Percentiles rank a stretch among this genome's conserved stretches.
These are phyloP conservation scores for Haemorhous mexicanus DNA, from an alignment of 2,113 vertebrate genomes.

Conservation along the genomic window DNA sequence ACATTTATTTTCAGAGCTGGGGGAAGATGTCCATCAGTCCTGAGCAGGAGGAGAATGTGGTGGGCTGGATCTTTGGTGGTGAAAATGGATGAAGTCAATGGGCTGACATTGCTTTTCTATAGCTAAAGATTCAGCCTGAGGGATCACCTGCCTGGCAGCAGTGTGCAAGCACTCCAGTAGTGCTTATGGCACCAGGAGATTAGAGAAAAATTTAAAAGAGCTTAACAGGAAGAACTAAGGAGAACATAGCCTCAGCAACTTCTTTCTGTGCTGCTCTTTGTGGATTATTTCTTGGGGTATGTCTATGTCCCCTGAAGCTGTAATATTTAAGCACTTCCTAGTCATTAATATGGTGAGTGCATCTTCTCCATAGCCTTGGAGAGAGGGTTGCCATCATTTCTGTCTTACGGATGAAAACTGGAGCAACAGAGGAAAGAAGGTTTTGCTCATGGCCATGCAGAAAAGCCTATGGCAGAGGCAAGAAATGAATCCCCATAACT, in stretches of 20 bases:
- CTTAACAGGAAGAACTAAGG: background rate
- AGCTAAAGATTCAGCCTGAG: background rate
- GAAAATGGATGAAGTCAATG: background rate
- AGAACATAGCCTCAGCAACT: background rate
- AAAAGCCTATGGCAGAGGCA: background rate
- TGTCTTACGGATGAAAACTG: background rate
- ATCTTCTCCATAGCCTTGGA: background rate
- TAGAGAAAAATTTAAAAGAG: background rate
- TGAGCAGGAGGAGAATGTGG: background rate
- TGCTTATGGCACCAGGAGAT: background rate
- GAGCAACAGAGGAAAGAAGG: background rate
- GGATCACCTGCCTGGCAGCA: background rate
- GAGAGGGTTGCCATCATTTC: background rate
- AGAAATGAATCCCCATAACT: background rate
- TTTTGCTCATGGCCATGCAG: conserved; percentile 14
- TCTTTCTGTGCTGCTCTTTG: background rate
- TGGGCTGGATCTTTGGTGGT: background rate
- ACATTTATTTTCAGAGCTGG: background rate
- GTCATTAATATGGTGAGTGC: background rate
- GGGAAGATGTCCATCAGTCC: background rate
- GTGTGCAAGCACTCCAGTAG: background rate
- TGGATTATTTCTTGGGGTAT: background rate
- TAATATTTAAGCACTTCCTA: background rate
- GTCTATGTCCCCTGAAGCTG: background rate
- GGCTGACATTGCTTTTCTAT: background rate